Evolutionary conservation across 1,140 invertebrate species (phyloP), one percentile per base, ranked within the genome.

Genomic region (Archivesica marissinica): DNA sequence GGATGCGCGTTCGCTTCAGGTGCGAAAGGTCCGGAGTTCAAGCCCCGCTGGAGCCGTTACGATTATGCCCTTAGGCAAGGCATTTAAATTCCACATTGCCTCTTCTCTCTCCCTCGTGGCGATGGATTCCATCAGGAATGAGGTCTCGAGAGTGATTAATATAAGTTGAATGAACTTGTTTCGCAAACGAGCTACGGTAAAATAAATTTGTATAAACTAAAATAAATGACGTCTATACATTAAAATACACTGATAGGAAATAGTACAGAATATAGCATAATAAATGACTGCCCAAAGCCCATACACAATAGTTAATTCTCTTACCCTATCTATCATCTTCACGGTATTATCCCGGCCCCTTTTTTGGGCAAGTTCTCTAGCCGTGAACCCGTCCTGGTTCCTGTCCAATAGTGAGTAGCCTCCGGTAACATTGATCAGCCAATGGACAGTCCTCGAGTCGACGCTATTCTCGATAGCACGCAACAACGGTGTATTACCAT

Each of bases 321-420:
- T 86, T 74, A 92, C 91, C 72, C 87, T 89, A 76, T 92, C 90
- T 52, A 92, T 92, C n/a, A 87, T 61, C 78, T 86, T 70, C 20
- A 91, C 88, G 23, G 90, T 66, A 50, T 89, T 88, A 1, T 85
- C 84, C 17, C 85, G 83, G 15, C 87, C 79, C 30, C 74, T 47
- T 0, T 83, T 72, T 13, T 76, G 11, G 11, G 91, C 91, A n/a
- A 92, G 75, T 74, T 92, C 90, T 75, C 85, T 75, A 47, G 90
- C 78, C 54, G 89, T 91, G 39, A 91, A 61, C 20, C 88, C 89
- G 79, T 90, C 89, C 85, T 87, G 81, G 52, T 90, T 91, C 28
- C 90, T 79, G 33, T 91, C 88, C 17, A 79, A 59, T 17, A 91
- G 41, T 64, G 85, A 88, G 17, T 68, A 68, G 1, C 88, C 89